A percentile compares a stretch with the other conserved stretches of the same genome.
phyloP scores from a whole-genome alignment of 2,888 invertebrate genomes.

The Harpalus rufipes region DNA sequence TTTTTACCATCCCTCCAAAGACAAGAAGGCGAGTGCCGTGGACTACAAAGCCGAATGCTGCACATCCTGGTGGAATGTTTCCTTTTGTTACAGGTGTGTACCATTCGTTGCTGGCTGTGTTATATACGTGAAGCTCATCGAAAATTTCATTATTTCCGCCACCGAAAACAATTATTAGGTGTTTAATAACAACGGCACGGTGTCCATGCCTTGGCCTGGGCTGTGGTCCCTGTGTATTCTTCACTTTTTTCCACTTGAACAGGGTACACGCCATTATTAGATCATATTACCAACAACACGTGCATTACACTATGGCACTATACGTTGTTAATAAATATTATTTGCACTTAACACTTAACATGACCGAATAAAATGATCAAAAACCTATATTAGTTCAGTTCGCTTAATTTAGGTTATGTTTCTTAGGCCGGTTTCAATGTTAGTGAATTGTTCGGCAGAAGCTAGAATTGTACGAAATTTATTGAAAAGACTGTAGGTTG shows the following conservation, averaged over 20 bases:
- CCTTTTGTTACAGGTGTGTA: constrained; percentile 98
- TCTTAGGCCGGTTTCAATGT: too few species aligned
- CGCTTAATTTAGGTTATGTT: too few species aligned
- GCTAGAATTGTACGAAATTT: too few species aligned
- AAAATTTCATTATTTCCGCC: constrained; percentile 99
- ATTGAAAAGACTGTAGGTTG: too few species aligned
- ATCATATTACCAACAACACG: constrained; percentile 74
- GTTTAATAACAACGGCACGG: constrained; percentile 98
- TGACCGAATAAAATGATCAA: too few species aligned
- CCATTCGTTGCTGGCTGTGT: constrained; percentile 99
- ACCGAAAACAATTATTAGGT: constrained; percentile 99
- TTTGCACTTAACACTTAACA: too few species aligned
- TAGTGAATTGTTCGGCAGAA: too few species aligned
- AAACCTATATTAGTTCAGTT: too few species aligned
- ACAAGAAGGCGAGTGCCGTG: constrained; percentile 97
- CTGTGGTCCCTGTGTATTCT: constrained; percentile 94
- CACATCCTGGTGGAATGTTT: constrained; percentile 98
- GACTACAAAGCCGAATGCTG: constrained; percentile 99
- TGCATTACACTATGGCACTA: constrained; percentile 27
- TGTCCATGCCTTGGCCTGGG: constrained; percentile 99
- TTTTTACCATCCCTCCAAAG: constrained; percentile 99
- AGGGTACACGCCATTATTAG: constrained; percentile 92
- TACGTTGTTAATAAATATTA: constrained; percentile 29
- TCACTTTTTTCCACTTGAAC: constrained; percentile 98
- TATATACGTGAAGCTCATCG: constrained; percentile 99